Conservation (phyloP, 2,888 invertebrate genomes). For the Pristionchus exspectatus region DNA sequence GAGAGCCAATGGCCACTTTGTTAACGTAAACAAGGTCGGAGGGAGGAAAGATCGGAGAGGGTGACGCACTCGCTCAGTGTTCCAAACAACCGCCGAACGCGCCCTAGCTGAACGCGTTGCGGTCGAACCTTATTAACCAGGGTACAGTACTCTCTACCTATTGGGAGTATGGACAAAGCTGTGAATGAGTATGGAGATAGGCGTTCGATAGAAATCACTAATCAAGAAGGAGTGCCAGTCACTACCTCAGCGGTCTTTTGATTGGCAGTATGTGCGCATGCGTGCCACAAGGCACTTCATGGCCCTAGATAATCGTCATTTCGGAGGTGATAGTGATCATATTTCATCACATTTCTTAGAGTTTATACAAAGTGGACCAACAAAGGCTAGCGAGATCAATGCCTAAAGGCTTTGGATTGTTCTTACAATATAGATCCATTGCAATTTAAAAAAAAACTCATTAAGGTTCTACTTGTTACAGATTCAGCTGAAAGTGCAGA, state of each 20-base stretch:
- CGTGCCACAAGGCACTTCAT: background rate
- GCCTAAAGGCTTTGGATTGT: no score
- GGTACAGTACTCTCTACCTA: no score
- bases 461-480: no score
- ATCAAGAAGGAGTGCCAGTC: background rate
- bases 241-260: background rate
- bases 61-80: background rate
- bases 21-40: background rate
- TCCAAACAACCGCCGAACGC: constrained; percentile 9
- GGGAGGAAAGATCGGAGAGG: background rate
- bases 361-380: no score
- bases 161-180: background rate
- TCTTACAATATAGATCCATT: no score
- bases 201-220: background rate
- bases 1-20: background rate
- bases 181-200: background rate
- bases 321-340: background rate
- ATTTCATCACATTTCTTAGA: background rate
- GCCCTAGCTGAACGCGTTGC: constrained; percentile 22
- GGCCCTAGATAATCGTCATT: no score
- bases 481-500: background rate
- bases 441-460: no score
- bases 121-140: background rate
- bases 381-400: no score
- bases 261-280: background rate